A percentile compares a stretch with the other conserved stretches of the same genome.
Conservation (phyloP, 2,888 invertebrate genomes). For the Mactromeris polynyma region DNA sequence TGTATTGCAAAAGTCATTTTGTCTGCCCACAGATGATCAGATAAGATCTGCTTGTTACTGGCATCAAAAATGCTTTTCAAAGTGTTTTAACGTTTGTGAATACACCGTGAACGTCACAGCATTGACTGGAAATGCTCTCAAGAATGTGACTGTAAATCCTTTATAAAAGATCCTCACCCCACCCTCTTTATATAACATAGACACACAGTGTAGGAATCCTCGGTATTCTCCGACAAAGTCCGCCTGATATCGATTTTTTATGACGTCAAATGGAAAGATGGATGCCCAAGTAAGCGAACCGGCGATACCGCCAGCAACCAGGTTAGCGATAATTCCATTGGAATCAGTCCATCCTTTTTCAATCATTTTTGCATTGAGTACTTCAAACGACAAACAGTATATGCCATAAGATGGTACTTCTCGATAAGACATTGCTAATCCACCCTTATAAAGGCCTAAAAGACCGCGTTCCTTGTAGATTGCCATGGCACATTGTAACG, state of each 20-base stretch:
- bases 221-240: constrained; percentile 89
- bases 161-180: constrained; percentile 90
- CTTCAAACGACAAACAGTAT: constrained; percentile 90
- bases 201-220: constrained; percentile 90
- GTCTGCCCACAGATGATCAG: too few relatives aligned
- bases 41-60: too few relatives aligned
- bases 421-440: constrained; percentile 83
- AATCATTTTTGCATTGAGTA: constrained; percentile 73
- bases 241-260: constrained; percentile 92
- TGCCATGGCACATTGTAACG: constrained; percentile 88
- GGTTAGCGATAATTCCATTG: constrained; percentile 73
- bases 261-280: constrained; percentile 92
- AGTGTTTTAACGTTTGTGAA: constrained; percentile 74
- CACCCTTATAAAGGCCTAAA: constrained; percentile 84
- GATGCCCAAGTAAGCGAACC: constrained; percentile 91
- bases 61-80: constrained; percentile 51
- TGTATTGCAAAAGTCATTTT: too few relatives aligned
- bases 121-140: constrained; percentile 92
- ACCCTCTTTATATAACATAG: constrained; percentile 89
- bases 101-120: constrained; percentile 89
- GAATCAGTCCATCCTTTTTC: constrained; percentile 70
- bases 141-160: constrained; percentile 90
- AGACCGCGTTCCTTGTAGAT: constrained; percentile 88
- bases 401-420: constrained; percentile 90
- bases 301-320: constrained; percentile 87